phyloP scores from a whole-genome alignment of 2,113 vertebrate genomes.

The Gavia stellata region DNA sequence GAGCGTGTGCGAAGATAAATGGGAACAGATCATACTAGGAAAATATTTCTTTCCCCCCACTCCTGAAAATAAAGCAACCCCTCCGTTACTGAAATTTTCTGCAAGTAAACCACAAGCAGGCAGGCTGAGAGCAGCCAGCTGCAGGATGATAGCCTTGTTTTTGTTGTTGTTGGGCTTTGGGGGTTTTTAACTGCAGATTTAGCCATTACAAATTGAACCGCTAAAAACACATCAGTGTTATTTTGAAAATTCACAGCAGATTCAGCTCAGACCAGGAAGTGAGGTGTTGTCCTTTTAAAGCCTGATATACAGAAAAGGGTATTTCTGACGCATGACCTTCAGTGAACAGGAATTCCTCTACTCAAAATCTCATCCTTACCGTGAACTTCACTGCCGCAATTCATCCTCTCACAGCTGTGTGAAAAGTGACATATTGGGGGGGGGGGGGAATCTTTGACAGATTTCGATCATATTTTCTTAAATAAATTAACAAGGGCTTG shows the following conservation, averaged over 20 bases:
- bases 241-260: constrained; percentile 43
- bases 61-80: neutral
- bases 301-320: constrained; percentile 65
- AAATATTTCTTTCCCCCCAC: neutral
- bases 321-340: constrained; percentile 71
- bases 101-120: constrained; percentile 27
- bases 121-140: neutral
- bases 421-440: constrained; percentile 22
- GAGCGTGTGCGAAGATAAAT: neutral
- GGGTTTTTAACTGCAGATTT: constrained; percentile 2
- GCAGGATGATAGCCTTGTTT: neutral
- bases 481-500: neutral
- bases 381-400: constrained; percentile 3
- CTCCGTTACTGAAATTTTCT: neutral
- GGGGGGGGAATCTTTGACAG: neutral
- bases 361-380: constrained; percentile 39
- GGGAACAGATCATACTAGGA: neutral
- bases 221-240: constrained; percentile 30
- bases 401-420: constrained; percentile 41
- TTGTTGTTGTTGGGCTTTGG: constrained; percentile 30
- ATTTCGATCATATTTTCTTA: constrained; percentile 16
- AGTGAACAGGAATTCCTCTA: constrained; percentile 55
- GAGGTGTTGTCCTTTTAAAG: constrained; percentile 67
- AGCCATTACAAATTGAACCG: neutral
- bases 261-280: constrained; percentile 60